A percentile compares a stretch with the other conserved stretches of the same genome.
These are phyloP conservation scores for Arvicanthis niloticus DNA, from an alignment of 2,113 vertebrate genomes.

Conservation along the genomic window DNA sequence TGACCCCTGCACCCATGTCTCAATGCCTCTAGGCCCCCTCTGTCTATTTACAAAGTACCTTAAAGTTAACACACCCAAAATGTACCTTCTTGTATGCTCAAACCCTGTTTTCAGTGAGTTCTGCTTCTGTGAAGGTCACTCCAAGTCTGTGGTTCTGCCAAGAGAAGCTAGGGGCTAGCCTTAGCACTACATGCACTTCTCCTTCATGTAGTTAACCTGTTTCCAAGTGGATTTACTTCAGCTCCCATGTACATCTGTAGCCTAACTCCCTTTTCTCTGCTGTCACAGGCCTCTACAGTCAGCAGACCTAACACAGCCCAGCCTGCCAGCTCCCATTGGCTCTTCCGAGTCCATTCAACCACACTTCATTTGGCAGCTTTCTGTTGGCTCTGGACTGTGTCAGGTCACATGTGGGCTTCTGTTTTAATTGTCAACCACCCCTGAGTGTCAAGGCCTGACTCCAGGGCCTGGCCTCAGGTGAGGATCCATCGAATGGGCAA, in stretches of 20 bases:
- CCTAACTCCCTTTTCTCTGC: background rate
- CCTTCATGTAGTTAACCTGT: background rate
- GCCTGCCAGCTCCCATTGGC: background rate
- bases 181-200: rapidly evolving
- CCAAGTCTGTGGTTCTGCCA: background rate
- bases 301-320: background rate
- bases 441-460: background rate
- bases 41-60: background rate
- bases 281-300: background rate
- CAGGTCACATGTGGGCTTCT: background rate
- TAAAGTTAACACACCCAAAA: background rate
- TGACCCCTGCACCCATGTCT: background rate
- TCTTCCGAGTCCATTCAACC: background rate
- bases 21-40: background rate
- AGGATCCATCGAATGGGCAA: background rate
- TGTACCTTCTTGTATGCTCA: background rate
- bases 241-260: background rate
- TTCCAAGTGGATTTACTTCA: background rate
- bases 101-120: background rate
- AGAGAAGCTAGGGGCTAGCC: background rate
- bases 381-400: background rate
- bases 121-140: background rate
- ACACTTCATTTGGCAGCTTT: background rate
- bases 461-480: no score
- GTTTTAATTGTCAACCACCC: background rate